phyloP scores from a whole-genome alignment of 2,113 vertebrate species.

The Alaudala cheleensis region DNA sequence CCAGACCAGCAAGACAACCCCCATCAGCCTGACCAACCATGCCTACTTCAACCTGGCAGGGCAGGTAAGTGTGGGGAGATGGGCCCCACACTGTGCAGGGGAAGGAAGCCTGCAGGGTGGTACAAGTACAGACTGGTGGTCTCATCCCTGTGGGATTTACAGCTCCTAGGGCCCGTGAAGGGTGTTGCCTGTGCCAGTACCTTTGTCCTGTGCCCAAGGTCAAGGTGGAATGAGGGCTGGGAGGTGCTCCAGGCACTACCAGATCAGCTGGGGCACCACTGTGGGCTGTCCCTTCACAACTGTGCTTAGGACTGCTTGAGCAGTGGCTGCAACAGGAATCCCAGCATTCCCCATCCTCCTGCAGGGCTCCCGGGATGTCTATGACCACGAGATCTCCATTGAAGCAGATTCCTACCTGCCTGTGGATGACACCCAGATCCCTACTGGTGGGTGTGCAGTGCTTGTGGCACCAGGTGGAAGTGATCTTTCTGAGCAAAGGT shows the following conservation, averaged over 20 bases:
- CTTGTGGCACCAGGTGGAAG: fast-evolving
- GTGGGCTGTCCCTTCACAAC: fast-evolving
- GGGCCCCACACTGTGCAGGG: fast-evolving
- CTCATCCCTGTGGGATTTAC: neutral
- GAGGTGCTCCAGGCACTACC: neutral
- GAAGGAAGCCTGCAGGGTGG: neutral
- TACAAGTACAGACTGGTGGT: neutral
- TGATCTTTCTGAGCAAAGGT: neutral
- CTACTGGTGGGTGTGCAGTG: constrained; percentile 78
- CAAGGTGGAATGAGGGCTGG: neutral
- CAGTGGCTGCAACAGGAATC: neutral
- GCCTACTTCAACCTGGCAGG: constrained; percentile 93
- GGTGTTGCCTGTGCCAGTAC: neutral
- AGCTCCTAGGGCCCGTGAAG: neutral
- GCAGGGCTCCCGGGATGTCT: constrained; percentile 81
- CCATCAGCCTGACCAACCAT: constrained; percentile 92
- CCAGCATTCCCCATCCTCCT: neutral
- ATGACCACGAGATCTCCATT: constrained; percentile 85
- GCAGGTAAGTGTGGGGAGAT: constrained; percentile 75
- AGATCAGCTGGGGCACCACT: neutral
- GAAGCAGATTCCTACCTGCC: constrained; percentile 84
- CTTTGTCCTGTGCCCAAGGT: neutral
- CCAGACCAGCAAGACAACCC: constrained; percentile 81
- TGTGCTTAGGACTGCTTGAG: neutral
- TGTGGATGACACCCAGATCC: constrained; percentile 82